These are phyloP conservation scores for Sarcoramphus papa DNA, from an alignment of 2,797 vertebrate species.

Conservation along the genomic window DNA sequence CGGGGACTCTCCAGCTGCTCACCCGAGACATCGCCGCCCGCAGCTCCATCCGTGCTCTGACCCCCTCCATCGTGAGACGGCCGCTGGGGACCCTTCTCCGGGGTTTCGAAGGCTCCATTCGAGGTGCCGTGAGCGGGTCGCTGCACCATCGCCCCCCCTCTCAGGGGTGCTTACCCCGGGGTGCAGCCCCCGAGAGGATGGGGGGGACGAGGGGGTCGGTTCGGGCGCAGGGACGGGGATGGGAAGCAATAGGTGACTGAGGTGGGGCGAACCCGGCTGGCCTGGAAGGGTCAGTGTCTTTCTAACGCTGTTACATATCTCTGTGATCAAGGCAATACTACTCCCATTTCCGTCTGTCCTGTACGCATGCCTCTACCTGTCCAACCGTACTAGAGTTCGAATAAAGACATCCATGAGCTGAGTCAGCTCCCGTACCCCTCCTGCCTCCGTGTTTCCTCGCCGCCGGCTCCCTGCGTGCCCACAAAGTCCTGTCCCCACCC, in stretches of 20 bases:
- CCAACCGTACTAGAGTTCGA: conserved; percentile 48
- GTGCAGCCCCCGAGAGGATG: background rate
- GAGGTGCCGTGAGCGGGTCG: background rate
- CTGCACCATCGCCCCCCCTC: background rate
- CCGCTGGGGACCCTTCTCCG: background rate
- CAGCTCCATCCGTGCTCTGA: background rate
- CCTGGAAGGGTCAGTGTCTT: conserved; percentile 32
- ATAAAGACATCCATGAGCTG: conserved; percentile 70
- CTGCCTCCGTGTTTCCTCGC: background rate
- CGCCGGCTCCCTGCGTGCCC: accelerated
- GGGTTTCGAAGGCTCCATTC: background rate
- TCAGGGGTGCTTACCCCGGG: background rate
- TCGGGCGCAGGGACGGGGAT: background rate
- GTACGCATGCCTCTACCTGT: conserved; percentile 63
- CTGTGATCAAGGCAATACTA: conserved; percentile 67
- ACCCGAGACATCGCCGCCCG: background rate
- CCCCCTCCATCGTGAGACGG: background rate
- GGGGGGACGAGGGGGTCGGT: accelerated
- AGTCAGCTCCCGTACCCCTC: conserved; percentile 31
- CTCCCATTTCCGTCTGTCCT: conserved; percentile 37
- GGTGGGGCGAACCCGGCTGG: conserved; percentile 31
- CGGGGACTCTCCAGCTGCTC: background rate
- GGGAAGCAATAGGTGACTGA: conserved; percentile 50
- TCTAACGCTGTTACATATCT: conserved; percentile 29
- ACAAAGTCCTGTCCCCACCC: background rate